A percentile compares a stretch with the other conserved stretches of the same genome.
phyloP scores from a whole-genome alignment of 2,113 vertebrate species.

The Pelvicachromis taeniatus region DNA sequence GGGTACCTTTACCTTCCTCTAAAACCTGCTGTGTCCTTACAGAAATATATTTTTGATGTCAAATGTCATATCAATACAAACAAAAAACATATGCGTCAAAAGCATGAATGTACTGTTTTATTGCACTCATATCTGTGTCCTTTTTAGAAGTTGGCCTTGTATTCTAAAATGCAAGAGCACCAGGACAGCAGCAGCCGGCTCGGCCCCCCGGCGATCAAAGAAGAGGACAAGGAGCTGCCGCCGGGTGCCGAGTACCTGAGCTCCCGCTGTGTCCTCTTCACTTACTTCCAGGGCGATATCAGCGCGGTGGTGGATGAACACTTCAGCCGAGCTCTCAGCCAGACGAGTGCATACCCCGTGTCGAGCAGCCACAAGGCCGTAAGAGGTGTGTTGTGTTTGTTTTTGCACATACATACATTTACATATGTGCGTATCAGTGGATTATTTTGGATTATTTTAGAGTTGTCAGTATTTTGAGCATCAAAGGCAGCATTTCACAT shows the following conservation, averaged over 20 bases:
- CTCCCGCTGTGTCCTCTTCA: constrained; percentile 95
- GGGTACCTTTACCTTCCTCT: not conserved
- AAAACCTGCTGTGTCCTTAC: not conserved
- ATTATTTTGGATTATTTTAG: not conserved
- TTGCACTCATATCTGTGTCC: not conserved
- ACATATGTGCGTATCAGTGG: not conserved
- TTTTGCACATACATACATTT: not conserved
- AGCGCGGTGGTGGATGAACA: constrained; percentile 96
- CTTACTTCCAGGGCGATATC: constrained; percentile 97
- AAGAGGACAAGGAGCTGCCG: constrained; percentile 92
- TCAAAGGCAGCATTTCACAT: not conserved
- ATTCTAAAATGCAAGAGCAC: constrained; percentile 96
- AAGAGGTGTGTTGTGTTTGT: constrained; percentile 24
- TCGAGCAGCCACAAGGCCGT: constrained; percentile 61
- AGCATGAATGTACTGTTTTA: not conserved
- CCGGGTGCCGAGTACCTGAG: constrained; percentile 94
- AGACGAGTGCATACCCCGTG: constrained; percentile 77
- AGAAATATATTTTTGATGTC: not conserved
- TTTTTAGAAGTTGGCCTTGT: constrained; percentile 88
- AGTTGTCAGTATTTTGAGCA: not conserved
- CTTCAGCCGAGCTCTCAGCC: constrained; percentile 95
- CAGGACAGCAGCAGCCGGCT: constrained; percentile 77
- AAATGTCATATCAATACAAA: not conserved
- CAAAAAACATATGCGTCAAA: not conserved
- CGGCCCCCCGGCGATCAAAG: constrained; percentile 84